These are phyloP conservation scores for Selene dorsalis DNA, from an alignment of 2,797 vertebrate genomes.

Conservation along the genomic window DNA sequence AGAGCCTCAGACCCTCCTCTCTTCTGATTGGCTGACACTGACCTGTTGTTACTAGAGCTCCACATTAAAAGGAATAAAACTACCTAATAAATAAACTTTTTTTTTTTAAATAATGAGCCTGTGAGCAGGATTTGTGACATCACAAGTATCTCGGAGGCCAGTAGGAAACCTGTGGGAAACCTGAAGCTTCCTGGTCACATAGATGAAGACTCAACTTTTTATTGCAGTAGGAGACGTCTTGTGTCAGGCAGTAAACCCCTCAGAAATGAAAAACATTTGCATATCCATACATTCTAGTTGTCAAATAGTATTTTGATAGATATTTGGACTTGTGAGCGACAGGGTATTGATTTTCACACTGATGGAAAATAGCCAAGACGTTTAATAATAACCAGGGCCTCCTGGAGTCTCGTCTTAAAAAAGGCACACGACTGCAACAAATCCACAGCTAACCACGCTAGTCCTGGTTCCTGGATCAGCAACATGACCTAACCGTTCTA, in stretches of 20 bases:
- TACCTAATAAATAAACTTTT: too few species aligned
- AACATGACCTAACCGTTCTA: conserved; percentile 54
- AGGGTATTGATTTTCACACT: background rate
- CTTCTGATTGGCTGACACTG: too few species aligned
- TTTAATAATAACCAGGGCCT: background rate
- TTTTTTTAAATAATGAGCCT: too few species aligned
- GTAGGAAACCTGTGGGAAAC: too few species aligned
- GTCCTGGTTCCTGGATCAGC: conserved; percentile 28
- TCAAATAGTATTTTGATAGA: background rate
- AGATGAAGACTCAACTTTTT: background rate
- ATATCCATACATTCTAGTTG: background rate
- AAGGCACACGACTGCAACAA: background rate
- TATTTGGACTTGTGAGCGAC: background rate
- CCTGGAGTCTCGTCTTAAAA: conserved; percentile 17
- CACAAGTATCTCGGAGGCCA: too few species aligned
- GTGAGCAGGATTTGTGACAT: too few species aligned
- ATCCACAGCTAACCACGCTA: conserved; percentile 21
- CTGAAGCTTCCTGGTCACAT: too few species aligned
- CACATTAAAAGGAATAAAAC: too few species aligned
- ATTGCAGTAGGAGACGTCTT: background rate
- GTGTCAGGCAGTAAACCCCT: background rate
- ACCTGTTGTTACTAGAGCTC: too few species aligned
- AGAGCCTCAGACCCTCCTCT: too few species aligned
- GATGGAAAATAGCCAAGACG: conserved; percentile 11
- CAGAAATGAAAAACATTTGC: background rate